Evolutionary conservation across 2,888 invertebrate genomes (phyloP).

Genomic region (Ramazzottius varieornatus): DNA sequence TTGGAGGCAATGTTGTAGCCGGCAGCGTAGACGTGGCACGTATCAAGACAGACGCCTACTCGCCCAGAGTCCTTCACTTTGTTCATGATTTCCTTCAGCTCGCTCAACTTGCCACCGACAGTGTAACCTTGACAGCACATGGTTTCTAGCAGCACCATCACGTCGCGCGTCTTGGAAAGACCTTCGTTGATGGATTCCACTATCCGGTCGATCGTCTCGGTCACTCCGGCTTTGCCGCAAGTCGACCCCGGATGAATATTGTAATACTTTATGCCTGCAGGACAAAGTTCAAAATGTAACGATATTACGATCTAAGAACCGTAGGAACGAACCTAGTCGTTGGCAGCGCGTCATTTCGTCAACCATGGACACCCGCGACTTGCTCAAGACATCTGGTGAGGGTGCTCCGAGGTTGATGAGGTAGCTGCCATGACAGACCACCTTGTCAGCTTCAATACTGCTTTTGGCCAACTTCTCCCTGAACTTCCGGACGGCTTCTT

Average conservation of each 20-base stretch:
- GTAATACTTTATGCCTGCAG: constrained; percentile 15
- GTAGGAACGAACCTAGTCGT: too few species aligned
- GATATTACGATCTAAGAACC: too few species aligned
- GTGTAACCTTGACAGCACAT: constrained; percentile 23
- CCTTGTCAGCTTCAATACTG: constrained; percentile 11
- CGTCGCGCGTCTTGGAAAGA: constrained; percentile 13
- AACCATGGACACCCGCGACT: constrained; percentile 18
- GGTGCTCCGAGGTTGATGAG: constrained; percentile 24
- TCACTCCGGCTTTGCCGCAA: constrained; percentile 15
- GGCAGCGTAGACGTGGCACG: constrained; percentile 17
- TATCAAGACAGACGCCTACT: constrained; percentile 25
- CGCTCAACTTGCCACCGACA: constrained; percentile 23
- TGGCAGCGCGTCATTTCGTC: constrained; percentile 24
- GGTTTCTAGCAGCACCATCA: constrained; percentile 22
- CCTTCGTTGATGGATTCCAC: constrained; percentile 22
- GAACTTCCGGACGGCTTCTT: constrained; percentile 14
- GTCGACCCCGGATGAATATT: constrained; percentile 23
- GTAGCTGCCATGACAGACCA: constrained; percentile 21
- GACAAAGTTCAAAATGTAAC: too few species aligned
- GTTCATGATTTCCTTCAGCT: constrained; percentile 20
- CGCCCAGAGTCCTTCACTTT: constrained; percentile 19
- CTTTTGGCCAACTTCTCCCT: constrained; percentile 13
- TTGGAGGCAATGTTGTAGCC: constrained; percentile 9
- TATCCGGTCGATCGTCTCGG: constrained; percentile 19
- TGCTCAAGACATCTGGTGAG: constrained; percentile 17